These are phyloP conservation scores for Synanthedon andrenaeformis DNA, from an alignment of 2,888 invertebrate genomes.

Conservation along the genomic window DNA sequence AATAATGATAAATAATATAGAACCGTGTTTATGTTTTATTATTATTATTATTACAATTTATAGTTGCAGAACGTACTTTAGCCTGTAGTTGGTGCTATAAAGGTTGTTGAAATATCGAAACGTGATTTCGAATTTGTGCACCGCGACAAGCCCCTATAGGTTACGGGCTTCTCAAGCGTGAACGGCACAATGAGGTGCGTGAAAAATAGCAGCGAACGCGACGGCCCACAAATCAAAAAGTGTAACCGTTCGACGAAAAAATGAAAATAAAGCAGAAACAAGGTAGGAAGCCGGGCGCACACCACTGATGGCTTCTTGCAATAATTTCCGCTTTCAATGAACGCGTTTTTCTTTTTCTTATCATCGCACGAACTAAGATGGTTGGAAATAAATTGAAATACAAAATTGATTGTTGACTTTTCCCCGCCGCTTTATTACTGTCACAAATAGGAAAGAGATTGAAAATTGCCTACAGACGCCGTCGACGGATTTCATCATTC, in stretches of 20 bases:
- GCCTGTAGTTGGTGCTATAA: too few species aligned
- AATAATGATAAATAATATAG: too few species aligned
- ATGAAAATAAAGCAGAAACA: constrained; percentile 32
- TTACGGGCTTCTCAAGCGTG: constrained; percentile 29
- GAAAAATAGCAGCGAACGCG: constrained; percentile 46
- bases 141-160: constrained; percentile 29
- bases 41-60: too few species aligned
- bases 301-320: constrained; percentile 68
- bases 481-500: constrained; percentile 39
- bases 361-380: constrained; percentile 67
- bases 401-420: constrained; percentile 72
- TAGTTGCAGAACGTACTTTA: too few species aligned
- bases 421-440: constrained; percentile 68
- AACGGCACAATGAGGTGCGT: constrained; percentile 50
- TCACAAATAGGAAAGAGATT: constrained; percentile 68
- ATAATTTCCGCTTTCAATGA: constrained; percentile 71
- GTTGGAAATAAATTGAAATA: constrained; percentile 71
- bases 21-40: too few species aligned
- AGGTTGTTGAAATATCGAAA: constrained; percentile 1
- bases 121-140: constrained; percentile 26
- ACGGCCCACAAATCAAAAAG: constrained; percentile 54
- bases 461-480: constrained; percentile 58
- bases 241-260: constrained; percentile 36
- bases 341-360: constrained; percentile 67
- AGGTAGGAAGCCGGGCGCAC: constrained; percentile 47